Evolutionary conservation across 1,140 invertebrate species (phyloP), one percentile per base, ranked within the genome.

Genomic region (Pseudomyrmex dendroicus): DNA sequence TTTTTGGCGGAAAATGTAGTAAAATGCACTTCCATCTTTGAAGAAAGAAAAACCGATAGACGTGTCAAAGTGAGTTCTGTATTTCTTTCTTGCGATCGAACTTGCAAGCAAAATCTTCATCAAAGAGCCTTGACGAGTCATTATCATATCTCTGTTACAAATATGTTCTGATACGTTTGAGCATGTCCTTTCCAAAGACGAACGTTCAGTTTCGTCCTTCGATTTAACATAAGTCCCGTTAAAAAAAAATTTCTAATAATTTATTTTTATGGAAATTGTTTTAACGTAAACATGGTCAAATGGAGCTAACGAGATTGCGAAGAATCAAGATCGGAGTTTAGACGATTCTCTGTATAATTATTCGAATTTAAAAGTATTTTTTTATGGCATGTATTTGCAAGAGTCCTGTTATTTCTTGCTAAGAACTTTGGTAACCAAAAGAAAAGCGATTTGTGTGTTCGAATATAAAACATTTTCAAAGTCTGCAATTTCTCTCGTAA

Each of bases 91-190:
- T 52, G n/a, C 73, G 48, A 54, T 10, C 17, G 62, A 57, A 17
- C 54, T 73, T 57, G n/a, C 25, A 17, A 56, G 17, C 48, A 7
- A 35, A 35, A 35, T 0, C 35, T 54, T 77, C 3, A 22, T 8
- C 48, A n/a, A 52, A 17, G 17, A 54, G 22, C 12, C n/a, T 64
- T 44, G 73, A 76, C 61, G 12, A 66, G n/a, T 2, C 5, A 35
- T 76, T 76, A 76, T 48, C 48, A 67, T 63, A 57, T 62, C 56
- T 77, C 46, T 44, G 48, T 67, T 25, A 63, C 48, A 77, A 77
- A 67, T 67, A 77, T 77, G 66, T 77, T 17, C 62, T 62, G 12
- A 54, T 48, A 8, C 35, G 35, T 35, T 76, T 66, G 35, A 48
- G 15, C 22, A 20, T 22, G 44, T 48, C 8, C 4, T n/a, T 35